phyloP scores from a whole-genome alignment of 2,888 invertebrate species.

The Coleophora flavipennella region DNA sequence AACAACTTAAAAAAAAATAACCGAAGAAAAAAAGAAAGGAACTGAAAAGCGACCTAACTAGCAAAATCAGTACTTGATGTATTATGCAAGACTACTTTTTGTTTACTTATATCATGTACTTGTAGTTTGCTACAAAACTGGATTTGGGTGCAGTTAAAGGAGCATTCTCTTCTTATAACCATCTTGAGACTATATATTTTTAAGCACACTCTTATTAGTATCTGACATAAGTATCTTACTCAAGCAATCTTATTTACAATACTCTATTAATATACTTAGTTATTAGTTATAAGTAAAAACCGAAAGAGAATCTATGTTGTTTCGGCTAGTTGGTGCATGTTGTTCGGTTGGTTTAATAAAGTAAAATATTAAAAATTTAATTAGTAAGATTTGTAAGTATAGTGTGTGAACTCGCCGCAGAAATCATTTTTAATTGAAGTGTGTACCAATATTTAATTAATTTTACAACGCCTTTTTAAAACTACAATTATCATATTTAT shows the following conservation, averaged over 20 bases:
- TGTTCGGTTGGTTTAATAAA: background rate
- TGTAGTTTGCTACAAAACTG: background rate
- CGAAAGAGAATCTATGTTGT: too few relatives aligned
- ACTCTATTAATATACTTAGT: conserved; percentile 1
- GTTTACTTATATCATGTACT: conserved; percentile 1
- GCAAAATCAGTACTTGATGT: conserved; percentile 2
- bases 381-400: background rate
- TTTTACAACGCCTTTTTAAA: conserved; percentile 1
- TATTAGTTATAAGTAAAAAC: conserved; percentile 1
- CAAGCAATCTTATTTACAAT: conserved; percentile 2
- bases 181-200: conserved; percentile 2
- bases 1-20: too few relatives aligned
- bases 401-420: background rate
- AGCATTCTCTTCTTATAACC: background rate
- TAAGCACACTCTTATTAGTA: conserved; percentile 3
- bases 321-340: background rate
- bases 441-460: background rate
- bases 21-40: too few relatives aligned
- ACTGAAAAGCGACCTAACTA: too few relatives aligned
- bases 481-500: conserved; percentile 1
- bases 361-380: background rate
- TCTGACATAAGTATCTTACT: conserved; percentile 2
- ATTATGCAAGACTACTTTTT: background rate
- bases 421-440: background rate
- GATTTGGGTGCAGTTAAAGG: conserved; percentile 4